Conservation (phyloP, 2,113 vertebrate species). For the Mormyrus lacerda region DNA sequence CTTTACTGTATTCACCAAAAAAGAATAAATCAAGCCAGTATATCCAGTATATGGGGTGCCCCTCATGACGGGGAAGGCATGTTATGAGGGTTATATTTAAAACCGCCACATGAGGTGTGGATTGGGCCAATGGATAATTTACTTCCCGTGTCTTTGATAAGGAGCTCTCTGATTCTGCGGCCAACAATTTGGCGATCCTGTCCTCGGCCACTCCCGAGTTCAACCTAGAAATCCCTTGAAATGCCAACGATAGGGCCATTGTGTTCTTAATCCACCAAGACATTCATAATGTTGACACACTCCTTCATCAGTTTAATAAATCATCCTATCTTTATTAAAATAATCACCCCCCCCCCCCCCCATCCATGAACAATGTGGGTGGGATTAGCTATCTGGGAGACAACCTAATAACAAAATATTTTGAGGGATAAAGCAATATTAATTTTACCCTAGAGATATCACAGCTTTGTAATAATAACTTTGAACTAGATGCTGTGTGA, state of each 20-base stretch:
- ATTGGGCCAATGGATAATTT: background rate
- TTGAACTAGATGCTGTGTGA: background rate
- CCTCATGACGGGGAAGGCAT: background rate
- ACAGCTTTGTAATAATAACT: background rate
- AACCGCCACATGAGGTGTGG: background rate
- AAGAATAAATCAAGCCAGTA: background rate
- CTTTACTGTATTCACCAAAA: background rate
- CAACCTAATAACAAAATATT: slow-evolving; percentile 9
- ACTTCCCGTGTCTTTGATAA: background rate
- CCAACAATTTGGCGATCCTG: background rate
- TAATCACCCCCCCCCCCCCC: background rate
- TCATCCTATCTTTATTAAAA: slow-evolving; percentile 17
- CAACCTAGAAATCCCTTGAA: background rate
- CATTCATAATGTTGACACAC: background rate
- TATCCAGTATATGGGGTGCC: background rate
- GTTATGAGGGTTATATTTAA: background rate
- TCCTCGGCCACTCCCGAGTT: background rate
- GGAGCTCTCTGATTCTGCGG: background rate
- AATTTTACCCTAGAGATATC: slow-evolving; percentile 4
- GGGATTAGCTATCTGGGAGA: background rate
- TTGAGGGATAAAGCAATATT: slow-evolving; percentile 12
- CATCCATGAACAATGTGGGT: background rate
- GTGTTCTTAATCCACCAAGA: slow-evolving; percentile 10
- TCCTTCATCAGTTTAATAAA: slow-evolving; percentile 12
- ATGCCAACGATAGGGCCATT: background rate